A percentile compares a stretch with the other conserved stretches of the same genome.
Conservation (phyloP, 2,888 invertebrate species). For the Notodonta ziczac region DNA sequence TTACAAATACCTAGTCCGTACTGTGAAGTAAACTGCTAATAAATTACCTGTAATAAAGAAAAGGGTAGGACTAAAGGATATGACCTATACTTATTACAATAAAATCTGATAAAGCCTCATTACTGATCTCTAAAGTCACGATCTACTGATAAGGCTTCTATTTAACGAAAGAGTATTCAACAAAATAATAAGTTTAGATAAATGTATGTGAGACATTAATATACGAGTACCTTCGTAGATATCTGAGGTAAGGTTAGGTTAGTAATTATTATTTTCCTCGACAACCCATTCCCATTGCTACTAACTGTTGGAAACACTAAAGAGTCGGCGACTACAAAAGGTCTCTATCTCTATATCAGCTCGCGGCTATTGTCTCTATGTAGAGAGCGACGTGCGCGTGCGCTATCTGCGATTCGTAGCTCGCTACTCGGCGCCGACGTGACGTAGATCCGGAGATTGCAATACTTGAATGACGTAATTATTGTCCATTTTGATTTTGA, state of each 20-base stretch:
- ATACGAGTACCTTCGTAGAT: too few species aligned
- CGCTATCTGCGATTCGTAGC: slow-evolving; percentile 64
- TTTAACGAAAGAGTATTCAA: too few species aligned
- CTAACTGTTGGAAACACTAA: slow-evolving; percentile 37
- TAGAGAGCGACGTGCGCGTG: slow-evolving; percentile 56
- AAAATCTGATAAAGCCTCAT: too few species aligned
- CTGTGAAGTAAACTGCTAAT: too few species aligned
- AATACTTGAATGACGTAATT: slow-evolving; percentile 46
- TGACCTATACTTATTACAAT: too few species aligned
- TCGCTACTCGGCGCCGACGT: slow-evolving; percentile 50
- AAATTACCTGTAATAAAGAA: too few species aligned
- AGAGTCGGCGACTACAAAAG: slow-evolving; percentile 58
- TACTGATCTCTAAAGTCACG: too few species aligned
- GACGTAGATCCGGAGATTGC: slow-evolving; percentile 68
- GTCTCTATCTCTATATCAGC: slow-evolving; percentile 51
- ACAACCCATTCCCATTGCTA: slow-evolving; percentile 34
- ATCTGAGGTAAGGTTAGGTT: background rate
- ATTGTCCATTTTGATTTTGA: slow-evolving; percentile 20
- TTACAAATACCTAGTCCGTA: too few species aligned
- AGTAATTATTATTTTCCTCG: slow-evolving; percentile 13
- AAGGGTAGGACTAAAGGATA: too few species aligned
- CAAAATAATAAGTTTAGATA: too few species aligned
- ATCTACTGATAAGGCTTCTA: too few species aligned
- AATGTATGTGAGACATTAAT: too few species aligned
- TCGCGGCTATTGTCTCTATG: slow-evolving; percentile 59